A percentile compares a stretch with the other conserved stretches of the same genome.
These are phyloP conservation scores for Onchidella celtica DNA, from an alignment of 2,888 invertebrate genomes.

Conservation along the genomic window DNA sequence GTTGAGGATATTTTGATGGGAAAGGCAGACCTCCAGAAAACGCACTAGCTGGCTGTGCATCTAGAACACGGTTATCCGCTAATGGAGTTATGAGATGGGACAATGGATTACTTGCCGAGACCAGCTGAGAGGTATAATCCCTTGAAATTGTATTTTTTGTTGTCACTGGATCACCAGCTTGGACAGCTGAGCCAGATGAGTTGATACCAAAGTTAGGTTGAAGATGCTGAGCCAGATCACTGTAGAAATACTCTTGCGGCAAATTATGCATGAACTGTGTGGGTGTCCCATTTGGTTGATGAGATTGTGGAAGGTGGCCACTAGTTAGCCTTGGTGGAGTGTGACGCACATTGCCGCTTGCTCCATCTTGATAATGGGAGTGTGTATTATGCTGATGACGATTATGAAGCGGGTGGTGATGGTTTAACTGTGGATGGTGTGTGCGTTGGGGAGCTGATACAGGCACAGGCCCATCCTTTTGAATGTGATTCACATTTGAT, in stretches of 20 bases:
- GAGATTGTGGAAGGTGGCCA: background rate
- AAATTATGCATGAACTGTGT: background rate
- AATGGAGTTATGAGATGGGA: background rate
- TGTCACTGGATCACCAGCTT: background rate
- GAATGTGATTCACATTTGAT: background rate
- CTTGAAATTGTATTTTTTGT: background rate
- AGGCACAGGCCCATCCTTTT: background rate
- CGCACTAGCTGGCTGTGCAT: background rate
- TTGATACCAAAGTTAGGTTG: background rate
- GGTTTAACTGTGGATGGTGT: conserved; percentile 33
- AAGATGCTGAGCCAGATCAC: conserved; percentile 1
- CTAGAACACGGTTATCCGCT: background rate
- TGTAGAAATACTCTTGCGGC: conserved; percentile 28
- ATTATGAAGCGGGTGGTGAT: conserved; percentile 43
- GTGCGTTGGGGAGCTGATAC: background rate
- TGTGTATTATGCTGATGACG: conserved; percentile 5
- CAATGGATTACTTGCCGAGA: background rate
- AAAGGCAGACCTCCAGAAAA: background rate
- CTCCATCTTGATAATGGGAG: background rate
- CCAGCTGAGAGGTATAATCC: background rate
- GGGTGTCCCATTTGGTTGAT: background rate
- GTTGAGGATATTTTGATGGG: background rate
- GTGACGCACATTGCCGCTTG: background rate
- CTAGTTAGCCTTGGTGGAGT: background rate
- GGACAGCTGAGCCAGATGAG: background rate